A percentile compares a stretch with the other conserved stretches of the same genome.
phyloP scores from a whole-genome alignment of 2,888 invertebrate genomes.

The Chelonus formosanus region DNA sequence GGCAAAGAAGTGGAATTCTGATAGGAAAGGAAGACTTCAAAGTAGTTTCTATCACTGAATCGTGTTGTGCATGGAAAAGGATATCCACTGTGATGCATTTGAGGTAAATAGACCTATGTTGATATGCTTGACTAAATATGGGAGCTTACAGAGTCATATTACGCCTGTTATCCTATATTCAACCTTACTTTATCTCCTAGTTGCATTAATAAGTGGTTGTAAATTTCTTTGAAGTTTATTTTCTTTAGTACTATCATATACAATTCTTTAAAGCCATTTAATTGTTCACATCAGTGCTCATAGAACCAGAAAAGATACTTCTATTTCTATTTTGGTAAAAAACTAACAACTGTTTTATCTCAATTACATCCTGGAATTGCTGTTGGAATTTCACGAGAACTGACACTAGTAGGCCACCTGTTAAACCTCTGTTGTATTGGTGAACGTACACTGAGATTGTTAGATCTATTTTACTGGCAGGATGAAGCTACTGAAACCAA shows the following conservation, averaged over 20 bases:
- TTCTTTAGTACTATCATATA: too few relatives aligned
- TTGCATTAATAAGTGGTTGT: background rate
- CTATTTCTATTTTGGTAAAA: background rate
- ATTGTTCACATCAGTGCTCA: background rate
- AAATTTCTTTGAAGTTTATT: too few relatives aligned
- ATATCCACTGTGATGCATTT: conserved; percentile 8
- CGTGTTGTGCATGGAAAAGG: conserved; percentile 9
- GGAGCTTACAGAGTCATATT: conserved; percentile 13
- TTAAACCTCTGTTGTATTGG: conserved; percentile 24
- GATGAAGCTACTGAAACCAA: conserved; percentile 7
- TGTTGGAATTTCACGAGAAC: conserved; percentile 10
- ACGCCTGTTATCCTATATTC: background rate
- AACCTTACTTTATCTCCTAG: background rate
- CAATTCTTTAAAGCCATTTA: too few relatives aligned
- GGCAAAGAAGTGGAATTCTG: background rate
- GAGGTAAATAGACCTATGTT: conserved; percentile 18
- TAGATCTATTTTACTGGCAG: background rate
- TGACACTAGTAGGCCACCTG: conserved; percentile 27
- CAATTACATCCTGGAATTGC: conserved; percentile 6
- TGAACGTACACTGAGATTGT: background rate
- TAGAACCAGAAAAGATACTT: background rate
- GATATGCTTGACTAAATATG: conserved; percentile 11
- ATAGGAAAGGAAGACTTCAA: conserved; percentile 7
- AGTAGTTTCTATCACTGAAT: background rate
- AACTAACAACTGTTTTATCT: conserved; percentile 19